phyloP scores from a whole-genome alignment of 37 sponge, comb jelly and placozoan genomes.

The Amphimedon queenslandica region DNA sequence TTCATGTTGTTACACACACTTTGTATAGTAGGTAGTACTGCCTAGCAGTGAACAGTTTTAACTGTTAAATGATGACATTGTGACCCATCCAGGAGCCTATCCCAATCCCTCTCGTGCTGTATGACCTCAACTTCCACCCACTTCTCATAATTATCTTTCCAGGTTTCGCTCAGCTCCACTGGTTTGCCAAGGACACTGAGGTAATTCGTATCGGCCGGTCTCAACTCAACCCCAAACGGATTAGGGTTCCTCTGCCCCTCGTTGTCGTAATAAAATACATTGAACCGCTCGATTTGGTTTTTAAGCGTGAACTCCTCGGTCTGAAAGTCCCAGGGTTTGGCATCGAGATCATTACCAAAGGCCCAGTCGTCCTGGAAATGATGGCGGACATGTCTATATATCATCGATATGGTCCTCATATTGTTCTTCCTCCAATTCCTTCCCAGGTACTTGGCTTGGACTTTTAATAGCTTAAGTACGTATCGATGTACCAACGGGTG shows the following conservation, averaged over 20 bases:
- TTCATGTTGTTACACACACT: no score
- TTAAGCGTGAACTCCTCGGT: slow-evolving; percentile 75
- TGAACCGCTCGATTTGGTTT: slow-evolving; percentile 77
- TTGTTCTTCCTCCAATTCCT: slow-evolving; percentile 88
- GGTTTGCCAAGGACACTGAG: slow-evolving; percentile 62
- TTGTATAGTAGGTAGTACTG: no score
- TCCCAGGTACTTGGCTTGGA: slow-evolving; percentile 87
- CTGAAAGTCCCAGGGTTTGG: slow-evolving; percentile 90
- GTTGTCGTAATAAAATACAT: slow-evolving; percentile 52
- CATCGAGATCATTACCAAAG: slow-evolving; percentile 92
- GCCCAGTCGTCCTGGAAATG: slow-evolving; percentile 95
- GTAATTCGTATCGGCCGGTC: slow-evolving; percentile 57
- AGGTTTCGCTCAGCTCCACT: slow-evolving; percentile 62
- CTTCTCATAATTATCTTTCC: slow-evolving; percentile 81
- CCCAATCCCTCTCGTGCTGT: slow-evolving; percentile 49
- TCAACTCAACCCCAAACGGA: slow-evolving; percentile 9
- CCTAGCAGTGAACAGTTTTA: no score
- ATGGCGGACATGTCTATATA: slow-evolving; percentile 91
- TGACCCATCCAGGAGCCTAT: slow-evolving; percentile 33
- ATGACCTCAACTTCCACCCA: slow-evolving; percentile 94
- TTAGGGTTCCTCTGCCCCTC: slow-evolving; percentile 3
- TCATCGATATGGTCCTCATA: slow-evolving; percentile 91
- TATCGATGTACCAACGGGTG: slow-evolving; percentile 88
- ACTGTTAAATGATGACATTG: no score
- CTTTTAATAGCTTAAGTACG: slow-evolving; percentile 90